Conservation (phyloP, 2,113 vertebrate genomes). For the Artemisiospiza belli region DNA sequence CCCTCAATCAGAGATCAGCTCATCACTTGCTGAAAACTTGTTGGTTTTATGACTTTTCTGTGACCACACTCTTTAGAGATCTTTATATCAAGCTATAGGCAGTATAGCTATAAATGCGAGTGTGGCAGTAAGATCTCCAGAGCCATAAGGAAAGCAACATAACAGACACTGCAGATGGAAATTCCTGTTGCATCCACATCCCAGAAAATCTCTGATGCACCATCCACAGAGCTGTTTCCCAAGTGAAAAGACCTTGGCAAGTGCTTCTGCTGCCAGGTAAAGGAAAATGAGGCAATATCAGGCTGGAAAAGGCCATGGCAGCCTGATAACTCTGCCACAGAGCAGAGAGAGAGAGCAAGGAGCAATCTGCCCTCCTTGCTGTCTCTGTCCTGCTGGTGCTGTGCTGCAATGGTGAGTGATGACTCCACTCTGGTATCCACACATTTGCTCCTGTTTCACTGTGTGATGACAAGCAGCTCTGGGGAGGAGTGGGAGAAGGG, state of each 20-base stretch:
- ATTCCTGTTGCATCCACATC: background rate
- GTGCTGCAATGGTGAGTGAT: background rate
- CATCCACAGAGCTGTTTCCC: background rate
- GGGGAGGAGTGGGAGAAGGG: background rate
- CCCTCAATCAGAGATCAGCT: background rate
- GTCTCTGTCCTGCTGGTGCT: background rate
- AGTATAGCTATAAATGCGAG: background rate
- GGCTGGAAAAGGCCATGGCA: background rate
- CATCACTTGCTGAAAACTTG: accelerated
- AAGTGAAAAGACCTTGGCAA: background rate
- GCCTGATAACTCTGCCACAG: background rate
- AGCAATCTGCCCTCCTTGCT: background rate
- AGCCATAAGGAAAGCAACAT: background rate
- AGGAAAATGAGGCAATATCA: background rate
- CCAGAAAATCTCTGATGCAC: background rate
- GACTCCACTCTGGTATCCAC: background rate
- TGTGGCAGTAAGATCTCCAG: background rate
- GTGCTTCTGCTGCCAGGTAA: background rate
- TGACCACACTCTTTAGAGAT: background rate
- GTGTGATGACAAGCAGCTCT: background rate
- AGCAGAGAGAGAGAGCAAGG: background rate
- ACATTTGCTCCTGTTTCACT: background rate
- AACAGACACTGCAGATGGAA: background rate
- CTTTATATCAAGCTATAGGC: background rate
- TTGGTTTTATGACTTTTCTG: background rate